Conservation (phyloP, 2,888 invertebrate species). For the Aleiodes leptofemur region DNA sequence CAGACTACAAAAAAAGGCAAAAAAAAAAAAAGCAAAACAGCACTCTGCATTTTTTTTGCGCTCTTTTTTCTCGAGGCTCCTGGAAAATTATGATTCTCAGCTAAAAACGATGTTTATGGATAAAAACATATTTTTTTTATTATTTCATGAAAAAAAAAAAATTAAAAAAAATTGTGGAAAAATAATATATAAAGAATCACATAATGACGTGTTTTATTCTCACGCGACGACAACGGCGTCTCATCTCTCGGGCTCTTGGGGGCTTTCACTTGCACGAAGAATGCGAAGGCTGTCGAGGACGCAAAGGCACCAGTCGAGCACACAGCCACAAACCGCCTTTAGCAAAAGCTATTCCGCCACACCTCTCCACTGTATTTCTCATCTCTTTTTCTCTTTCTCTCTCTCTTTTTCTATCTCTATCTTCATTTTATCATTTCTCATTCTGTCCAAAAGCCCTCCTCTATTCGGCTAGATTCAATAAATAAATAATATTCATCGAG, state of each 20-base stretch:
- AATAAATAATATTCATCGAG: background rate
- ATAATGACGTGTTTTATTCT: slow-evolving; percentile 30
- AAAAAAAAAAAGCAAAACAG: too few relatives aligned
- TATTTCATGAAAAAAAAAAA: background rate
- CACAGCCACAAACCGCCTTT: slow-evolving; percentile 44
- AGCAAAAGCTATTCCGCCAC: slow-evolving; percentile 37
- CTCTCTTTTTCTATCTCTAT: background rate
- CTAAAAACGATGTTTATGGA: too few relatives aligned
- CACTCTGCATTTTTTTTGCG: too few relatives aligned
- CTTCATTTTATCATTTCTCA: too few relatives aligned
- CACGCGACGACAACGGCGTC: slow-evolving; percentile 41
- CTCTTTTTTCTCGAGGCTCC: too few relatives aligned
- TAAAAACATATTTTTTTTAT: too few relatives aligned
- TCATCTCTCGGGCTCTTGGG: slow-evolving; percentile 47
- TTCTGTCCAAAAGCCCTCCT: too few relatives aligned
- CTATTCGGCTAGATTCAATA: too few relatives aligned
- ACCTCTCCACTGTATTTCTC: slow-evolving; percentile 31
- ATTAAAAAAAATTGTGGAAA: slow-evolving; percentile 1
- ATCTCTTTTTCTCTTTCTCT: slow-evolving; percentile 31
- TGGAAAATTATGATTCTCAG: too few relatives aligned
- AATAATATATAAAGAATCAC: slow-evolving; percentile 1
- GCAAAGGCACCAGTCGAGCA: slow-evolving; percentile 43
- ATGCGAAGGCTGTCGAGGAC: slow-evolving; percentile 69
- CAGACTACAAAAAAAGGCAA: too few relatives aligned
- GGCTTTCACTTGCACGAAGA: slow-evolving; percentile 59